phyloP scores from a whole-genome alignment of 2,888 invertebrate species.

The Epinotia ramella region DNA sequence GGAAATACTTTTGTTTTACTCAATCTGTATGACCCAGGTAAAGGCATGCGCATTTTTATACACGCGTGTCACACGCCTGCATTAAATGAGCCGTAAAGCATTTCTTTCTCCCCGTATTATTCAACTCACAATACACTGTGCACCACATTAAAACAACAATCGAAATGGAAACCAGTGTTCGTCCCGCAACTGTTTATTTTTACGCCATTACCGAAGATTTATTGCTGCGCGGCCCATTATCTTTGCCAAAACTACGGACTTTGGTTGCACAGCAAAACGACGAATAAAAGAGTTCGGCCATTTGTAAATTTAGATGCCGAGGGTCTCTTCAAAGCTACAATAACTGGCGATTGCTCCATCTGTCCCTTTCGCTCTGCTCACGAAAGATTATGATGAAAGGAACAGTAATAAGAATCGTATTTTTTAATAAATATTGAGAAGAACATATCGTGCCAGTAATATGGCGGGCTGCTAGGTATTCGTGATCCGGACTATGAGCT shows the following conservation, averaged over 20 bases:
- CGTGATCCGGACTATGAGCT: slow-evolving; percentile 19
- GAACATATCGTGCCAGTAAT: slow-evolving; percentile 43
- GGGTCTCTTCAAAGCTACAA: slow-evolving; percentile 8
- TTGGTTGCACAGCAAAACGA: slow-evolving; percentile 59
- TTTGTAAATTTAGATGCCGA: slow-evolving; percentile 61
- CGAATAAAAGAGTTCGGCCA: slow-evolving; percentile 55
- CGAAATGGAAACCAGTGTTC: slow-evolving; percentile 52
- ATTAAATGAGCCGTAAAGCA: too few relatives aligned
- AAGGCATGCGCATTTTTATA: too few relatives aligned
- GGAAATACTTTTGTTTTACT: too few relatives aligned
- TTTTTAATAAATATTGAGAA: neutral
- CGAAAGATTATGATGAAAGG: neutral
- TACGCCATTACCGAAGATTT: slow-evolving; percentile 70
- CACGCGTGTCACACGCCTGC: too few relatives aligned
- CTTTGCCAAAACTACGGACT: slow-evolving; percentile 61
- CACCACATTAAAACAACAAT: slow-evolving; percentile 53
- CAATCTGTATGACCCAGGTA: too few relatives aligned
- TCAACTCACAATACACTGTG: slow-evolving; percentile 36
- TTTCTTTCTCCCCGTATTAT: slow-evolving; percentile 12
- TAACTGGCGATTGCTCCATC: neutral
- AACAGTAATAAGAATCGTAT: neutral
- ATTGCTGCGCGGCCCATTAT: slow-evolving; percentile 68
- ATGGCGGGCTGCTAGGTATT: slow-evolving; percentile 23
- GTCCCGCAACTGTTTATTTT: slow-evolving; percentile 67
- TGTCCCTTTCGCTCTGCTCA: slow-evolving; percentile 4